Evolutionary conservation across 2,888 invertebrate species (phyloP).

Genomic region (Drosophila mercatorum): DNA sequence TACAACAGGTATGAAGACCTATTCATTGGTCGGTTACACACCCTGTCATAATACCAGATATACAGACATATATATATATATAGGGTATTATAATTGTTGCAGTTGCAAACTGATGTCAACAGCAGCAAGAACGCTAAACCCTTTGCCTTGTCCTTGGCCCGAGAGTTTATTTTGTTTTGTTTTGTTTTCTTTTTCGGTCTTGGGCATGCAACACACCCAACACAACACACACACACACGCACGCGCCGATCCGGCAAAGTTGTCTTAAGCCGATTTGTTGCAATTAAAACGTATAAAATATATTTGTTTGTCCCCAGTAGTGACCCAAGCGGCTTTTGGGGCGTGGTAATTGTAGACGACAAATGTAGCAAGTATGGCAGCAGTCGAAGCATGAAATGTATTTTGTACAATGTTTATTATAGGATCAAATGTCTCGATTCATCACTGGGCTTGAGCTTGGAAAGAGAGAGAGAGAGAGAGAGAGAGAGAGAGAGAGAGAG

Average conservation of each 20-base stretch:
- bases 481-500: no score
- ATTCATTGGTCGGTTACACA: neutral
- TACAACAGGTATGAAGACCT: neutral
- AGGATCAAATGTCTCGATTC: conserved; percentile 7
- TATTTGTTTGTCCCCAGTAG: conserved; percentile 51
- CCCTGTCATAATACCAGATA: no score
- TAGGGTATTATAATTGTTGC: conserved; percentile 25
- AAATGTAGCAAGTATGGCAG: neutral
- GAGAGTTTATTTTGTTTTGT: conserved; percentile 1
- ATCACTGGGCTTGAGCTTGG: neutral
- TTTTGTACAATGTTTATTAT: conserved; percentile 4
- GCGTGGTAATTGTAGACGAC: conserved; percentile 34
- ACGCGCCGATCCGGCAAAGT: neutral
- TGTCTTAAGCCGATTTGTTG: conserved; percentile 60
- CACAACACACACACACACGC: neutral
- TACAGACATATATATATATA: neutral
- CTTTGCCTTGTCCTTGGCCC: conserved; percentile 40
- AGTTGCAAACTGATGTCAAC: conserved; percentile 33
- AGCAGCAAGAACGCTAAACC: conserved; percentile 19
- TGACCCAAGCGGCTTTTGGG: conserved; percentile 35
- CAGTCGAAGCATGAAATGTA: neutral
- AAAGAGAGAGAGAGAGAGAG: neutral
- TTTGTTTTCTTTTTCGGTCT: conserved; percentile 2
- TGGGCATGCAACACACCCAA: conserved; percentile 24
- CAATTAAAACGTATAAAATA: conserved; percentile 59